Evolutionary conservation across 2,888 invertebrate genomes (phyloP), one percentile per base, ranked within the genome.

Genomic region (Caenorhabditis afra): DNA sequence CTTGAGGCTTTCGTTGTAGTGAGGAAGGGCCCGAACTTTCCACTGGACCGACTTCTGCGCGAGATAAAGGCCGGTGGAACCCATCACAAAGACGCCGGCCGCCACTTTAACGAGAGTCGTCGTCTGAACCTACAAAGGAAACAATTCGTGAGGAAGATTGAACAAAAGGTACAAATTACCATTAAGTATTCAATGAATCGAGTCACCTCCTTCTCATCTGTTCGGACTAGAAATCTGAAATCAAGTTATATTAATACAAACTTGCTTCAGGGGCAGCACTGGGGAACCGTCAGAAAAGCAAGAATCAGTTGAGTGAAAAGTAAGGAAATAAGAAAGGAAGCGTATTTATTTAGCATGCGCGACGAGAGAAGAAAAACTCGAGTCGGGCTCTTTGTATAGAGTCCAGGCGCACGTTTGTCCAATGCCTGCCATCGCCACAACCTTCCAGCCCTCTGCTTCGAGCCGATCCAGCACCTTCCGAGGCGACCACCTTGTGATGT

Each of bases 361-460:
- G 16, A 20, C n/a, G 10, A 39, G 23, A 29, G 23, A 1, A 37
- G 2, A 39, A 1, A 41, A 2, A 50, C 14, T 3, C 14, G n/a
- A n/a, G n/a, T 16, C 29, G 3, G 3, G 14, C 3, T 49, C 37
- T 65, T 79, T 79, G 80, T 91, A 87, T 16, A 92, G 83, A n/a
- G 92, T 92, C 92, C 92, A 92, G n/a, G 91, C 90, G 85, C 91
- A 91, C 0, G 92, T 92, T 82, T 92, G 92, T 29, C 92, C 92
- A 23, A 92, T 90, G 11, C 92, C 92, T 53, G 91, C 89, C 90
- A 91, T 90, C 11, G 90, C 89, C 3, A 91, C 85, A 2, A 92
- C 90, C 52, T 79, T 86, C 86, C 90, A 92, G 0, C 92, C 92
- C 39, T 76, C 81, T 58, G 86, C 70, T 81, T 92, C 92, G 61